Percentiles rank a stretch among this genome's conserved stretches.
Evolutionary conservation across 2,113 vertebrate genomes (phyloP).

Genomic region (Anhinga rufa): DNA sequence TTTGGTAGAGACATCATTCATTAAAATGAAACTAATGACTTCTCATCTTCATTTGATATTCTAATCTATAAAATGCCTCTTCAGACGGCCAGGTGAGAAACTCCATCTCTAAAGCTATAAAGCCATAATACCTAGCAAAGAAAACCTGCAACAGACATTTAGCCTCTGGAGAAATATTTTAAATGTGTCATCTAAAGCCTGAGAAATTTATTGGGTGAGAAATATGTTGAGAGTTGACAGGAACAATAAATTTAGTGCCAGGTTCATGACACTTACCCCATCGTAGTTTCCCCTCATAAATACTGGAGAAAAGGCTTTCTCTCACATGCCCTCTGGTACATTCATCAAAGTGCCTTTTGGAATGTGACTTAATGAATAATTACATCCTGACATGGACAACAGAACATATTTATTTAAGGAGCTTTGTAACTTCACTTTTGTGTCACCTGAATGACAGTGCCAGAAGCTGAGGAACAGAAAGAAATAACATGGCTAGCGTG

Average conservation of each 20-base stretch:
- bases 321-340: neutral
- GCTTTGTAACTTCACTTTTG: slow-evolving; percentile 14
- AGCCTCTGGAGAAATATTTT: slow-evolving; percentile 20
- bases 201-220: slow-evolving; percentile 48
- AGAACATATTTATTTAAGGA: slow-evolving; percentile 22
- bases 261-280: slow-evolving; percentile 39
- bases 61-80: neutral
- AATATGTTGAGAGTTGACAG: slow-evolving; percentile 34
- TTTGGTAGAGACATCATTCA: neutral
- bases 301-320: slow-evolving; percentile 30
- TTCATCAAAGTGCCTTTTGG: slow-evolving; percentile 34
- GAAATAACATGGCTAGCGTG: neutral
- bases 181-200: slow-evolving; percentile 16
- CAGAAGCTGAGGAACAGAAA: neutral
- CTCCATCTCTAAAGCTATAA: neutral
- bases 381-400: neutral
- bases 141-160: slow-evolving; percentile 14
- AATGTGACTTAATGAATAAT: slow-evolving; percentile 42
- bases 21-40: neutral
- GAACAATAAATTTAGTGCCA: slow-evolving; percentile 35
- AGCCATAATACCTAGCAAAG: neutral
- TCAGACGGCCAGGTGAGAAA: neutral
- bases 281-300: slow-evolving; percentile 38
- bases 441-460: neutral
- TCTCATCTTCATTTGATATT: neutral